Evolutionary conservation across 2,113 vertebrate genomes (phyloP), one percentile per base, ranked within the genome.

Genomic region (Dromaius novaehollandiae): DNA sequence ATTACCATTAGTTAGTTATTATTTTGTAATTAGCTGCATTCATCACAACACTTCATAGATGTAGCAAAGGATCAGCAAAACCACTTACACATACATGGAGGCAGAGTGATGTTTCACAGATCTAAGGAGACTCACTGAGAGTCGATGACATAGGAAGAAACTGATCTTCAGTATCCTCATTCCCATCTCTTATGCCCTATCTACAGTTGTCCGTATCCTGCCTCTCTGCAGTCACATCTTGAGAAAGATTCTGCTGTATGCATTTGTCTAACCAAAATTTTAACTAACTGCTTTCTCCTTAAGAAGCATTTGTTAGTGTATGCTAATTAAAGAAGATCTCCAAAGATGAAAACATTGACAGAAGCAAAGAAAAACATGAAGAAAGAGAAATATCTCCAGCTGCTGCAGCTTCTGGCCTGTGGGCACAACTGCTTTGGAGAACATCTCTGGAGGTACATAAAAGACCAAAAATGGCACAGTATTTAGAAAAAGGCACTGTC

Each of bases 1-100:
- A 70, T 92, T 90, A 76, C 9, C 13, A 61, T 79, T 86, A 84
- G 65, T 32, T 73, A 80, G 83, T 65, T 92, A 80, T 73, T 89
- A 79, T 58, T 90, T 82, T 89, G 48, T 73, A 90, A 93, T 93
- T 90, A 93, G 15, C 66, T 85, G 34, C 18, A 89, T 91, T 91
- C 78, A 82, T 79, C 84, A 42, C n/a, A 93, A 66, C 18, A 56
- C 40, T 79, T 92, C 44, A 36, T 1, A 74, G 36, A 89, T 17
- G 38, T 26, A 69, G 22, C 25, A 53, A 92, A 42, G 1, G 1
- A 92, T 46, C 83, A 84, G 19, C 32, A 89, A 64, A 70, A 40
- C 19, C 42, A 73, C 70, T 79, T 55, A 87, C 38, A 91, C 11
- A 93, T 8, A 69, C 12, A 21, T 78, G 34, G 92, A 95, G 96